phyloP scores from a whole-genome alignment of 2,888 invertebrate species.

The Lycia hirtaria region DNA sequence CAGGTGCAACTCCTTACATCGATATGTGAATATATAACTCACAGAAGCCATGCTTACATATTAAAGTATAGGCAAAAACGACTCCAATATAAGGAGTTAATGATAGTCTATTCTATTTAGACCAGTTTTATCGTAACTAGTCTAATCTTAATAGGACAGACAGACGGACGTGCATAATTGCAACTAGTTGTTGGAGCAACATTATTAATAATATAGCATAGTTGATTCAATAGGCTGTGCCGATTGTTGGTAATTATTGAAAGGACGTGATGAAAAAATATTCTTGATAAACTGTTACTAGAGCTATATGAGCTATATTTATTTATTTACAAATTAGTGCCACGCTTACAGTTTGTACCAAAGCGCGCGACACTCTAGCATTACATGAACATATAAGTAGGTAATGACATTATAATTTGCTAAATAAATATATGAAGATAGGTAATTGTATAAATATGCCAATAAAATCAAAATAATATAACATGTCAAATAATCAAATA shows the following conservation, averaged over 20 bases:
- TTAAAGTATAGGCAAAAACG: slow-evolving; percentile 65
- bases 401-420: too few relatives aligned
- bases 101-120: slow-evolving; percentile 56
- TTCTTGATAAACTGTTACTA: not conserved
- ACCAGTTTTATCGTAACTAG: slow-evolving; percentile 33
- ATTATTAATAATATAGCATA: slow-evolving; percentile 24
- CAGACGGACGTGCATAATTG: slow-evolving; percentile 59
- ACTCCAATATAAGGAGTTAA: slow-evolving; percentile 64
- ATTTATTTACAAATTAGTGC: too few relatives aligned
- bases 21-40: slow-evolving; percentile 65
- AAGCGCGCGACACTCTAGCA: too few relatives aligned
- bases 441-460: too few relatives aligned
- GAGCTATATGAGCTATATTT: too few relatives aligned
- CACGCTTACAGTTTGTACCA: too few relatives aligned
- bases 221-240: slow-evolving; percentile 22
- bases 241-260: slow-evolving; percentile 14
- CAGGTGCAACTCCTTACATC: slow-evolving; percentile 75
- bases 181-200: slow-evolving; percentile 27
- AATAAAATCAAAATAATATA: too few relatives aligned
- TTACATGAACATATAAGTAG: too few relatives aligned
- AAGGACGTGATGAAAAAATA: slow-evolving; percentile 19
- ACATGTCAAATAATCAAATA: too few relatives aligned
- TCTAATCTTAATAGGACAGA: slow-evolving; percentile 49
- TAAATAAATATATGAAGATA: too few relatives aligned
- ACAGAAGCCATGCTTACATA: slow-evolving; percentile 64